A percentile compares a stretch with the other conserved stretches of the same genome.
These are phyloP conservation scores for Thera britannica DNA, from an alignment of 2,888 invertebrate genomes.

Conservation along the genomic window DNA sequence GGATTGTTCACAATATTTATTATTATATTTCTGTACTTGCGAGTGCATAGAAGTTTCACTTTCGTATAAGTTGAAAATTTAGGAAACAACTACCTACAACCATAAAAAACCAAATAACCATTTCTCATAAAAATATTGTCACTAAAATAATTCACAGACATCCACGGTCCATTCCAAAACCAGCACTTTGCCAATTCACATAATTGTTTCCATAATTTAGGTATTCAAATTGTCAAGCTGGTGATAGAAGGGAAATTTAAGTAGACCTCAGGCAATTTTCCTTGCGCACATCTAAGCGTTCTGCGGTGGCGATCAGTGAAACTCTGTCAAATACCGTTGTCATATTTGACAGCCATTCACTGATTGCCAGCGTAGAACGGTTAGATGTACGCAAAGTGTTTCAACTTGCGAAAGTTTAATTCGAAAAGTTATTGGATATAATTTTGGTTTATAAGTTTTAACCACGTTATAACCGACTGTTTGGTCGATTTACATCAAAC, in stretches of 20 bases:
- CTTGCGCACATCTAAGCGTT: conserved; percentile 38
- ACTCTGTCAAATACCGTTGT: too few species aligned
- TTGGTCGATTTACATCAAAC: too few species aligned
- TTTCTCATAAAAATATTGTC: too few species aligned
- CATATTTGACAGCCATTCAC: too few species aligned
- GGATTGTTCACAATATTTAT: too few species aligned
- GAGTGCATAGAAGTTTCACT: too few species aligned
- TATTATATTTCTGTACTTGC: too few species aligned
- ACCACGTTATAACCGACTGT: not conserved
- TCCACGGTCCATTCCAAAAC: conserved; percentile 3
- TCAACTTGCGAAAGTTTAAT: conserved; percentile 38
- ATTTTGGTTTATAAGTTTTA: conserved; percentile 1
- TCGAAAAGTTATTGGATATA: conserved; percentile 33
- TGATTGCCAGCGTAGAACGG: too few species aligned
- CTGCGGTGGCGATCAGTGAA: too few species aligned
- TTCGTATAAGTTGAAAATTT: too few species aligned
- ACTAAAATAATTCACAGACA: not conserved
- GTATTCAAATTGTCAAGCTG: conserved; percentile 47
- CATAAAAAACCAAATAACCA: too few species aligned
- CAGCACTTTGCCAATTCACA: conserved; percentile 28
- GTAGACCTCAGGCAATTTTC: conserved; percentile 45
- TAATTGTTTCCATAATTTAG: conserved; percentile 49
- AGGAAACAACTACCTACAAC: too few species aligned
- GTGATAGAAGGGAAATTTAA: conserved; percentile 51
- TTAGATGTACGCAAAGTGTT: conserved; percentile 40